Conservation (phyloP, 2,888 invertebrate genomes). For the Mallateleia sp. region DNA sequence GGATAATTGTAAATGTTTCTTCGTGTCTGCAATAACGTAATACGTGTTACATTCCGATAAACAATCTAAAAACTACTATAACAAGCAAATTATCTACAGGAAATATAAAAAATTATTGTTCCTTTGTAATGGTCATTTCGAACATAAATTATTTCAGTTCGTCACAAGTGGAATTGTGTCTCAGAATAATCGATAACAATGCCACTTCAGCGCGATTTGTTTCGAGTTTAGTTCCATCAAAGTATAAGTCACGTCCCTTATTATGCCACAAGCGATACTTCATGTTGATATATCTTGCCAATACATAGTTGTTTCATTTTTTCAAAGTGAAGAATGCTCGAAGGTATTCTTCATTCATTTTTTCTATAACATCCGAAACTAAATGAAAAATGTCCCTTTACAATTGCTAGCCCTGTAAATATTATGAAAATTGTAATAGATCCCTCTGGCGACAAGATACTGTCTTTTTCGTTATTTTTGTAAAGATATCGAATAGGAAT, state of each 20-base stretch:
- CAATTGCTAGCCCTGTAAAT: constrained; percentile 52
- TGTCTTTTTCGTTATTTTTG: constrained; percentile 15
- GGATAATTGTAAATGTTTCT: no score
- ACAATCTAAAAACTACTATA: no score
- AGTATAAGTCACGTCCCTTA: constrained; percentile 17
- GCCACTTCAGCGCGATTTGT: constrained; percentile 7
- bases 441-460: constrained; percentile 32
- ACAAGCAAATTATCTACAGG: no score
- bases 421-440: constrained; percentile 51
- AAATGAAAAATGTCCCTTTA: constrained; percentile 48
- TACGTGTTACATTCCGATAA: no score
- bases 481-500: not conserved
- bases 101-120: no score
- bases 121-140: no score
- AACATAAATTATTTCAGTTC: no score
- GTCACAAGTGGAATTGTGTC: constrained; percentile 3
- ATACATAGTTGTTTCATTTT: not conserved
- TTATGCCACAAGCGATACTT: not conserved
- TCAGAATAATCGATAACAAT: not conserved
- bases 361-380: constrained; percentile 13
- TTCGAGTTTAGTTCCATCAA: not conserved
- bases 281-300: not conserved
- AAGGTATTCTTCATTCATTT: constrained; percentile 1
- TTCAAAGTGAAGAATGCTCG: constrained; percentile 33
- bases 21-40: no score